Percentiles rank a stretch among this genome's conserved stretches.
phyloP scores from a whole-genome alignment of 2,113 vertebrate genomes.

The Microtus ochrogaster region DNA sequence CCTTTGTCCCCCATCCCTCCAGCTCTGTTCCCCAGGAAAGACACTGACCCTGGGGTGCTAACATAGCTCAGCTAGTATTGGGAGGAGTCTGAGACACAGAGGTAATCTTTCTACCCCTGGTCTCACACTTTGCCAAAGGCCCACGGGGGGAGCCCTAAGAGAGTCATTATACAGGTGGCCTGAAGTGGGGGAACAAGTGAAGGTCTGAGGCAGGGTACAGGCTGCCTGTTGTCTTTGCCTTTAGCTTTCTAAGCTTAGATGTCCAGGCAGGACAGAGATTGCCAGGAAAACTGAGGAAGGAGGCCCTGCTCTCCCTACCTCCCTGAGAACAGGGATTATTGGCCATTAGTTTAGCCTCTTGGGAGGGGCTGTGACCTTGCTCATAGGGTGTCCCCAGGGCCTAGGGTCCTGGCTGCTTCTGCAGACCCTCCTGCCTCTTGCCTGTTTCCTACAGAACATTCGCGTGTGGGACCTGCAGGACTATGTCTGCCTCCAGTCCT shows the following conservation, averaged over 20 bases:
- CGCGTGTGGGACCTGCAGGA: constrained; percentile 73
- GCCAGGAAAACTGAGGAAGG: too few relatives aligned
- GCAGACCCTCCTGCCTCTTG: neutral
- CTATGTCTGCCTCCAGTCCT: constrained; percentile 72
- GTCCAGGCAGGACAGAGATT: neutral
- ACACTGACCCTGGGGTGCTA: neutral
- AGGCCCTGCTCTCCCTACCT: neutral
- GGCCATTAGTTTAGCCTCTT: neutral
- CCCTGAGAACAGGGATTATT: neutral
- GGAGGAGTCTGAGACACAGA: neutral
- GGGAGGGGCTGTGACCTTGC: too few relatives aligned
- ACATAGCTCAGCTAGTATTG: neutral
- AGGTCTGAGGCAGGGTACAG: rapidly evolving
- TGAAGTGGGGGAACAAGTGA: neutral
- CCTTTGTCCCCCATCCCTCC: neutral
- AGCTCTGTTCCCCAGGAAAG: neutral
- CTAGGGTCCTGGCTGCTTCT: neutral
- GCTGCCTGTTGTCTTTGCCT: neutral
- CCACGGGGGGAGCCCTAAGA: neutral
- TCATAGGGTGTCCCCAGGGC: neutral
- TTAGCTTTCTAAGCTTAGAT: neutral
- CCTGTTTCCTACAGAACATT: constrained; percentile 61
- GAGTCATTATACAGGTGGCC: neutral
- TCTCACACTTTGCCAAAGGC: neutral
- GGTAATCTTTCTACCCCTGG: neutral